Evolutionary conservation across 2,888 invertebrate genomes (phyloP).

Genomic region (Amphimallon solstitiale): DNA sequence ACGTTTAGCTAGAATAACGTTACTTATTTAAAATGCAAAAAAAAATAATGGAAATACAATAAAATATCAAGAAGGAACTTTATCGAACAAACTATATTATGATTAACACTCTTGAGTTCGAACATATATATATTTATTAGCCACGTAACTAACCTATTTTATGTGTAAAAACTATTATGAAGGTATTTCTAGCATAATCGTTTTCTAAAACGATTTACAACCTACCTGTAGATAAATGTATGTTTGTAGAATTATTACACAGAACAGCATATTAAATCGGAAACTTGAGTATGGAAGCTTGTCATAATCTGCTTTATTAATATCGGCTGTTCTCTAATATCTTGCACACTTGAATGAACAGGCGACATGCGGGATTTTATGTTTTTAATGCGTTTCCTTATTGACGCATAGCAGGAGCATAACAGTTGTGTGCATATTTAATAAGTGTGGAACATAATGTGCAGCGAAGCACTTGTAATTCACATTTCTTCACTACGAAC

Average conservation of each 20-base stretch:
- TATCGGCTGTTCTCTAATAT: conserved; percentile 4
- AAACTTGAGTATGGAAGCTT: neutral
- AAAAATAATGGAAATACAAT: no score
- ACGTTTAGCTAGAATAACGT: no score
- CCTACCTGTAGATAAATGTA: no score
- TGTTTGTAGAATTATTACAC: conserved; percentile 1
- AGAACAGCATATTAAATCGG: neutral
- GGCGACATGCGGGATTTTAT: neutral
- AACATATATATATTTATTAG: no score
- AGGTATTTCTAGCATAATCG: no score
- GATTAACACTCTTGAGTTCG: no score
- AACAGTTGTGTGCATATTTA: neutral
- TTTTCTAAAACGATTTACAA: neutral
- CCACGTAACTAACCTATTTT: no score
- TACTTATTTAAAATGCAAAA: no score
- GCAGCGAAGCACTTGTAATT: neutral
- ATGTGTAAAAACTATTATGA: no score
- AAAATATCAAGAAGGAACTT: no score
- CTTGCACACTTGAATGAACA: neutral
- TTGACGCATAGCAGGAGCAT: neutral
- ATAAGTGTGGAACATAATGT: neutral
- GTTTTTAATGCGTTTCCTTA: conserved; percentile 4
- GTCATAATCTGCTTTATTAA: conserved; percentile 2
- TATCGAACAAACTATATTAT: no score
- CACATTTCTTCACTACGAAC: neutral